These are phyloP conservation scores for Bombus consobrinus DNA, from an alignment of 1,140 invertebrate genomes.

Conservation along the genomic window DNA sequence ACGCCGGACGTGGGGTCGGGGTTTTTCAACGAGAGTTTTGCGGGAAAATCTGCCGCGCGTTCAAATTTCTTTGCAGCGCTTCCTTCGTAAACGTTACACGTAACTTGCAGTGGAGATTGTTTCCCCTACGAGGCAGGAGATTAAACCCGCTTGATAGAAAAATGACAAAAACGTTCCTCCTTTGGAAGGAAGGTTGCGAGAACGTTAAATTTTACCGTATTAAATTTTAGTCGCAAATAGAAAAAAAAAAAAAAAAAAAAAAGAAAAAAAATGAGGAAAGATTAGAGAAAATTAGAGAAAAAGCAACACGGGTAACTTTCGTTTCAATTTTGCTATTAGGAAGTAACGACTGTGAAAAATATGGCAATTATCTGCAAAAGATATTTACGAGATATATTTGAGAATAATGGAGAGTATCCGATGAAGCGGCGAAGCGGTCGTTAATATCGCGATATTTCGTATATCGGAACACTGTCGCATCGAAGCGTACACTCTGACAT, in stretches of 20 bases:
- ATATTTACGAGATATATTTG: no score
- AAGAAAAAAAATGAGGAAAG: no score
- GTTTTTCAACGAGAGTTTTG: background rate
- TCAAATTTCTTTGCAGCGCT: background rate
- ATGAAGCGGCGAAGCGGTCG: no score
- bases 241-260: background rate
- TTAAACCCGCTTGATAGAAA: background rate
- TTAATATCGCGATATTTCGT: no score
- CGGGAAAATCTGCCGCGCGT: background rate
- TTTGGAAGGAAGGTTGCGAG: background rate
- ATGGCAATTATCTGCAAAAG: no score
- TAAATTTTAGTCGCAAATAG: background rate
- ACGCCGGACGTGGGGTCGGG: background rate
- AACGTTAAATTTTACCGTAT: background rate
- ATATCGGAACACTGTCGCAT: no score
- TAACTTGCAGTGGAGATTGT: background rate
- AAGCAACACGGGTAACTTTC: no score
- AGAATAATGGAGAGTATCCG: no score
- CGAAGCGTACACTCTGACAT: no score
- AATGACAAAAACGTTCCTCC: background rate
- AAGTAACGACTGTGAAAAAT: no score
- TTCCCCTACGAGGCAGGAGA: background rate
- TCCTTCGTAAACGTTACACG: conserved; percentile 1
- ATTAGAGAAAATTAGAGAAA: no score
- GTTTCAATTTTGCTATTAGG: no score